These are phyloP conservation scores for Leptobrachium leishanense DNA, from an alignment of 2,113 vertebrate genomes.

Conservation along the genomic window DNA sequence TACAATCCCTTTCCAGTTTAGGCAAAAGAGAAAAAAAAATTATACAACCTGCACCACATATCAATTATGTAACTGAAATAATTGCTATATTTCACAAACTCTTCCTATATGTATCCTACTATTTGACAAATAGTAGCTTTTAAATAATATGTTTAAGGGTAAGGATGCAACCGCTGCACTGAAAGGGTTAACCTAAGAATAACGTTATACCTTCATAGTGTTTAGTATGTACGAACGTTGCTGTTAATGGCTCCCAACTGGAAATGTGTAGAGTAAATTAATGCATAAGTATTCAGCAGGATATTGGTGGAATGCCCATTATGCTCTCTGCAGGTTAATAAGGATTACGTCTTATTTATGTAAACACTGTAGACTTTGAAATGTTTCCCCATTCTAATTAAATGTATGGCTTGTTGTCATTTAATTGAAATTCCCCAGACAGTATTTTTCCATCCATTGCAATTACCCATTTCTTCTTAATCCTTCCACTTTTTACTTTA, in stretches of 20 bases:
- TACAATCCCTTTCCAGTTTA: too few relatives aligned
- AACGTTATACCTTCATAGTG: constrained; percentile 16
- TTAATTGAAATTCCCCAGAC: constrained; percentile 43
- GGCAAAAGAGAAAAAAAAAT: too few relatives aligned
- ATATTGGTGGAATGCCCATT: constrained; percentile 45
- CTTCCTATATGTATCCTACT: too few relatives aligned
- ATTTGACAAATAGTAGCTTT: too few relatives aligned
- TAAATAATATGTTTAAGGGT: too few relatives aligned
- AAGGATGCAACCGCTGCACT: background rate
- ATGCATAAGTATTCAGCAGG: constrained; percentile 39
- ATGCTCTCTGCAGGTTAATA: constrained; percentile 48
- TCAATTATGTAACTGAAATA: too few relatives aligned
- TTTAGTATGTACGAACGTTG: constrained; percentile 28
- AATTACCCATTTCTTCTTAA: constrained; percentile 41
- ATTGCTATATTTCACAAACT: too few relatives aligned
- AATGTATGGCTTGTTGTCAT: constrained; percentile 47
- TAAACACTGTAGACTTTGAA: constrained; percentile 45
- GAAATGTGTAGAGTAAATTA: constrained; percentile 35
- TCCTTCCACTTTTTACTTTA: constrained; percentile 16
- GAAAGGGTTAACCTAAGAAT: constrained; percentile 11
- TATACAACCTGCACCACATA: too few relatives aligned
- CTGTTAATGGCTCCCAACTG: constrained; percentile 44
- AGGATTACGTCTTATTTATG: constrained; percentile 48
- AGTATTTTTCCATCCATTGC: constrained; percentile 29
- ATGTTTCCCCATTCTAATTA: constrained; percentile 44